phyloP scores from a whole-genome alignment of 2,113 vertebrate species.

The Sorex fumeus region DNA sequence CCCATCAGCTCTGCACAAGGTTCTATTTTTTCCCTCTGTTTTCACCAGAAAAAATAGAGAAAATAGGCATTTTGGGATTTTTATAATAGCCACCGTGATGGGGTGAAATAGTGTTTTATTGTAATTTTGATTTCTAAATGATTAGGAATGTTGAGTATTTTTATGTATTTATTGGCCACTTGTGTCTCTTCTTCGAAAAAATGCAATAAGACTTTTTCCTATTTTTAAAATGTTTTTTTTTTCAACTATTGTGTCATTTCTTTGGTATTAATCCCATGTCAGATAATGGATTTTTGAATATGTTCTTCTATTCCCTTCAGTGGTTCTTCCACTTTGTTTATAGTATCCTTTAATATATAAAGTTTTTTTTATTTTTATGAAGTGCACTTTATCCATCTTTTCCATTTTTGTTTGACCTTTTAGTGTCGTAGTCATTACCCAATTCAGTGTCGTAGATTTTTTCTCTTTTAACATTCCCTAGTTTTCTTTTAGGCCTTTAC shows the following conservation, averaged over 20 bases:
- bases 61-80: background rate
- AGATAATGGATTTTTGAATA: background rate
- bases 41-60: background rate
- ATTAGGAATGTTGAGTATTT: background rate
- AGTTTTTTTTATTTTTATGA: constrained; percentile 2
- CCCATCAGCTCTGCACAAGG: background rate
- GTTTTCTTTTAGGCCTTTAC: constrained; percentile 19
- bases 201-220: background rate
- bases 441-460: background rate
- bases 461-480: background rate
- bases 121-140: constrained; percentile 15
- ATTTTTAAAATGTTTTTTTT: background rate
- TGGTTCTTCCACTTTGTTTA: background rate
- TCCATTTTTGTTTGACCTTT: background rate
- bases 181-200: constrained; percentile 45
- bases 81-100: background rate
- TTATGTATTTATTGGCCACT: constrained; percentile 13
- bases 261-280: constrained; percentile 46
- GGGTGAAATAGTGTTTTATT: background rate
- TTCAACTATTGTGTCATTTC: background rate
- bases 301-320: background rate
- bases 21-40: constrained; percentile 17
- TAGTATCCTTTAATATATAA: background rate
- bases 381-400: background rate
- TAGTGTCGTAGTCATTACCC: background rate